Evolutionary conservation across 2,888 invertebrate species (phyloP), one percentile per base, ranked within the genome.

Genomic region (Clostera curtula): DNA sequence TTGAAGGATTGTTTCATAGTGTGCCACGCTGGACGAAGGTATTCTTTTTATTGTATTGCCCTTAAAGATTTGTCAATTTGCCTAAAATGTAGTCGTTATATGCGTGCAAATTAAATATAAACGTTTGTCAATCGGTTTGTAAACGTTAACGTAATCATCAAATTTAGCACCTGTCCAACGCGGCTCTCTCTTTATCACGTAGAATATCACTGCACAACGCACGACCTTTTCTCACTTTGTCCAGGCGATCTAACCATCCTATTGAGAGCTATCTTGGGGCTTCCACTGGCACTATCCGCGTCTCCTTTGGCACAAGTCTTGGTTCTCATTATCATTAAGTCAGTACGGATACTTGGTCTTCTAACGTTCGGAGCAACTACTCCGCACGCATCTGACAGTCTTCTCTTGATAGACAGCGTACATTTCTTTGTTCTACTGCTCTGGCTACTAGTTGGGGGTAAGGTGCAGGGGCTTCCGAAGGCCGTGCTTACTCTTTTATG

Each of bases 291-390:
- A 24, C 87, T 87, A 32, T 89, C 89, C 33, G 86, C 86, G 34
- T 91, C 90, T 10, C 88, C 89, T 69, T 90, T 84, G 54, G 89
- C 89, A 79, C 90, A 89, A 35, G 92, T 92, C 79, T 93, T 93
- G 46, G 91, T 92, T 67, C 93, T 89, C 89, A 95, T 92, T 52
- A 93, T 91, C 89, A 94, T 91, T 46, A 95, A 85, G 67, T 96
- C 95, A 4, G 95, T 95, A 37, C 95, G 86, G 43, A 96, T 93
- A 69, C 93, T 93, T 15, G 95, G 95, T 22, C 95, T 85, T 26
- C 95, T 85, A 1, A 93, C 95, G 60, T 94, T 94, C 2, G 94
- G 93, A n/a, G 93, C 92, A 10, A 95, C 93, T 4, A 94, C 93
- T 3, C 95, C 95, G 56, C 93, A 94, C 1, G 95, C 95, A 58